phyloP scores from a whole-genome alignment of 53 echinoderm and acorn worm genomes.

The Arbacia lixula region DNA sequence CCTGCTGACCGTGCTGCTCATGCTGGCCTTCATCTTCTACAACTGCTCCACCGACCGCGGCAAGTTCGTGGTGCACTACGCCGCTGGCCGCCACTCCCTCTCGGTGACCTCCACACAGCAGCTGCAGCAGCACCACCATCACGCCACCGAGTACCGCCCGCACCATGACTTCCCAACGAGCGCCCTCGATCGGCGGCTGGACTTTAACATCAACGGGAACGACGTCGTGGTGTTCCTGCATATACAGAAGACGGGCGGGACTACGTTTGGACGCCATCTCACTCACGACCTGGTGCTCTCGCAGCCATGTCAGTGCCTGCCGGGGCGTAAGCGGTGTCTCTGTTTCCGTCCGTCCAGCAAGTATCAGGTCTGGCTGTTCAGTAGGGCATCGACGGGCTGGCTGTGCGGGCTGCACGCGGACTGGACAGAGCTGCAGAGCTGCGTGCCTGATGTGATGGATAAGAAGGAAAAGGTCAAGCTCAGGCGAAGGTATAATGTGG shows the following conservation, averaged over 20 bases:
- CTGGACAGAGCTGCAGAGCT: conserved; percentile 89
- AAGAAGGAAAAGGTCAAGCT: conserved; percentile 64
- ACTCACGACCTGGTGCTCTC: conserved; percentile 70
- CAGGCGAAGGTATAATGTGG: conserved; percentile 52
- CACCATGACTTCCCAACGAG: conserved; percentile 23
- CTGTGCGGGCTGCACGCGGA: conserved; percentile 93
- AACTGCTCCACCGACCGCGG: conserved; percentile 34
- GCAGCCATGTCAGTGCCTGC: conserved; percentile 71
- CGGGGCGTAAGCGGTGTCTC: conserved; percentile 55
- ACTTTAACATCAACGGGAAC: conserved; percentile 77
- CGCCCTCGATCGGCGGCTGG: conserved; percentile 50
- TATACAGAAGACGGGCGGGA: conserved; percentile 98
- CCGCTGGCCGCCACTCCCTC: conserved; percentile 7
- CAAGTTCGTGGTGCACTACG: conserved; percentile 18
- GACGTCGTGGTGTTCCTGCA: conserved; percentile 94
- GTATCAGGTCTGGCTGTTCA: conserved; percentile 82
- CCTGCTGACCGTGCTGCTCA: conserved; percentile 13
- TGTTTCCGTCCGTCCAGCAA: conserved; percentile 77
- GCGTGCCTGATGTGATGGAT: conserved; percentile 83
- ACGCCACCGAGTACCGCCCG: background rate
- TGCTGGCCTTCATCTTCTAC: conserved; percentile 34
- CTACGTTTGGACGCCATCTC: conserved; percentile 82
- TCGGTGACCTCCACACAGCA: conserved; percentile 34
- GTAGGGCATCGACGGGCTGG: conserved; percentile 87
- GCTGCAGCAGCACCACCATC: conserved; percentile 2